Conservation (phyloP, 2,797 vertebrate species). For the Clarias platycephalus region DNA sequence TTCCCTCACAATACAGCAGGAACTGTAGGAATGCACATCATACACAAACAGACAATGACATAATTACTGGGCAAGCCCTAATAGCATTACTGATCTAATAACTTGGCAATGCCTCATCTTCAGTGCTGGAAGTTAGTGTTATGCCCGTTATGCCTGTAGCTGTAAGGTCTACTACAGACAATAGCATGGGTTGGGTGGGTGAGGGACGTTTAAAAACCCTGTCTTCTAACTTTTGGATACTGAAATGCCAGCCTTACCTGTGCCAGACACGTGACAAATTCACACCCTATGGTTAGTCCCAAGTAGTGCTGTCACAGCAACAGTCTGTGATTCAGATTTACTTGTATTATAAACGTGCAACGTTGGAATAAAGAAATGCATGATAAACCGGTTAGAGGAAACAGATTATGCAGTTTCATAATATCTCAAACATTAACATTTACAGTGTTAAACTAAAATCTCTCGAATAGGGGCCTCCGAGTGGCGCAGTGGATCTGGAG, state of each 20-base stretch:
- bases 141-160: background rate
- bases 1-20: constrained; percentile 96
- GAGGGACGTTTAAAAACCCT: background rate
- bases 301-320: too few species aligned
- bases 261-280: background rate
- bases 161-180: background rate
- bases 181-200: background rate
- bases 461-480: too few species aligned
- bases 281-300: too few species aligned
- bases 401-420: too few species aligned
- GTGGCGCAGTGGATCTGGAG: too few species aligned
- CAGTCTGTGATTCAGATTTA: too few species aligned
- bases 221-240: background rate
- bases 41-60: background rate
- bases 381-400: too few species aligned
- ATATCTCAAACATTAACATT: too few species aligned
- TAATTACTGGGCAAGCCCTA: background rate
- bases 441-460: too few species aligned
- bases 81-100: constrained; percentile 26
- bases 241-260: background rate
- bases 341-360: too few species aligned
- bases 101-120: constrained; percentile 35
- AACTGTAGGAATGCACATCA: constrained; percentile 74
- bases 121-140: background rate
- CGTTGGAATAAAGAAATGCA: too few species aligned